Evolutionary conservation across 1,140 invertebrate species (phyloP).

Genomic region (Mizuhopecten yessoensis): DNA sequence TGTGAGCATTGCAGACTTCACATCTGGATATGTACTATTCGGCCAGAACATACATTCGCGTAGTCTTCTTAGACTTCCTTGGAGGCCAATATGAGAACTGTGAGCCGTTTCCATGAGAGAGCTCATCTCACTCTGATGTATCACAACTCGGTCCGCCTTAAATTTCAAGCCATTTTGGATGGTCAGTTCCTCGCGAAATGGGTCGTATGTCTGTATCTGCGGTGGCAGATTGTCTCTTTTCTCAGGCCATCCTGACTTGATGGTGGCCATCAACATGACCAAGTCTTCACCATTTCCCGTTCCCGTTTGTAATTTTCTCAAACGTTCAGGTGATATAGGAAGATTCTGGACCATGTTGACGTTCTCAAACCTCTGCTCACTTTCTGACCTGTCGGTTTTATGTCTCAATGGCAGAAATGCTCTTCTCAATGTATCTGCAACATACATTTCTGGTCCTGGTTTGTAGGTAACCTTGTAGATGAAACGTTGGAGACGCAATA

Average conservation of each 20-base stretch:
- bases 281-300: background rate
- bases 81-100: slow-evolving; percentile 75
- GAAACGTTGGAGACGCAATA: slow-evolving; percentile 75
- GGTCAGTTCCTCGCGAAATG: slow-evolving; percentile 51
- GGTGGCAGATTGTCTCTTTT: background rate
- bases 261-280: background rate
- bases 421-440: slow-evolving; percentile 67
- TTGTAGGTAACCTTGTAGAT: slow-evolving; percentile 82
- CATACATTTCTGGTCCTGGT: slow-evolving; percentile 82
- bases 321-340: background rate
- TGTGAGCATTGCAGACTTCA: slow-evolving; percentile 78
- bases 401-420: background rate
- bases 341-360: background rate
- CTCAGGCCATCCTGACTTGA: slow-evolving; percentile 59
- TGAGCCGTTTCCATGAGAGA: slow-evolving; percentile 46
- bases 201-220: slow-evolving; percentile 36
- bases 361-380: too few species aligned
- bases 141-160: slow-evolving; percentile 47
- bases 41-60: slow-evolving; percentile 83
- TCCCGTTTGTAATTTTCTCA: slow-evolving; percentile 24
- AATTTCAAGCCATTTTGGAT: slow-evolving; percentile 60
- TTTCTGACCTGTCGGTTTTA: too few species aligned
- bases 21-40: slow-evolving; percentile 81
- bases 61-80: slow-evolving; percentile 81
- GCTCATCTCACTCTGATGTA: slow-evolving; percentile 5